Conservation (phyloP, 2,797 vertebrate genomes). For the Crocidura indochinensis region DNA sequence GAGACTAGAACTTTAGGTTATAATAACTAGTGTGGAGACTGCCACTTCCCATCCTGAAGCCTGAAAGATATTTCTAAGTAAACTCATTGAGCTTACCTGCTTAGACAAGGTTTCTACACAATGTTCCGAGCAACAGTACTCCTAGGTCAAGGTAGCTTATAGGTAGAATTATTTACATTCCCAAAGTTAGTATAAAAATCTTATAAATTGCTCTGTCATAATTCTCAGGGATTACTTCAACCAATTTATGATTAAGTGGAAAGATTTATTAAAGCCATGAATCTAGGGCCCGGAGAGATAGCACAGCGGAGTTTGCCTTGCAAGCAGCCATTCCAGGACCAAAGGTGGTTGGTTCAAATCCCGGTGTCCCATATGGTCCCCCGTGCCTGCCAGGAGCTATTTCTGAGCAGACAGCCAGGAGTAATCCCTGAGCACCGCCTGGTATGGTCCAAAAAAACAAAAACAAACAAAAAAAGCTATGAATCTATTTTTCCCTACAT, state of each 20-base stretch:
- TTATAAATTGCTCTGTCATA: constrained; percentile 29
- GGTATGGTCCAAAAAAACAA: too few species aligned
- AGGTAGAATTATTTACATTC: constrained; percentile 34
- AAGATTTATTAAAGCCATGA: constrained; percentile 2
- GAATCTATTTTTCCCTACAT: neutral
- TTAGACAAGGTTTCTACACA: neutral
- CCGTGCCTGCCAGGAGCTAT: too few species aligned
- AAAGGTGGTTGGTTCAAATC: too few species aligned
- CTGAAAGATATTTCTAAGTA: neutral
- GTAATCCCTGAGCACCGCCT: too few species aligned
- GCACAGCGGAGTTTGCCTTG: too few species aligned
- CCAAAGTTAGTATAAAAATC: neutral
- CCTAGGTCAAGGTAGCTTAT: neutral
- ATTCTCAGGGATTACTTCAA: neutral
- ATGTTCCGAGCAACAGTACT: neutral
- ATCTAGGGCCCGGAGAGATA: too few species aligned
- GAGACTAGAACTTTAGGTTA: neutral
- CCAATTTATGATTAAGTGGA: constrained; percentile 14
- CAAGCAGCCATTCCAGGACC: too few species aligned
- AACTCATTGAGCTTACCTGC: neutral
- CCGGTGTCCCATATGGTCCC: too few species aligned
- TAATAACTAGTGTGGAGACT: neutral
- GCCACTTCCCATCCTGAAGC: neutral
- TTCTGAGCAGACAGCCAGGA: too few species aligned
- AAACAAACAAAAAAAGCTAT: too few species aligned